Conservation (phyloP, 2,888 invertebrate genomes). For the Epinotia nisella region DNA sequence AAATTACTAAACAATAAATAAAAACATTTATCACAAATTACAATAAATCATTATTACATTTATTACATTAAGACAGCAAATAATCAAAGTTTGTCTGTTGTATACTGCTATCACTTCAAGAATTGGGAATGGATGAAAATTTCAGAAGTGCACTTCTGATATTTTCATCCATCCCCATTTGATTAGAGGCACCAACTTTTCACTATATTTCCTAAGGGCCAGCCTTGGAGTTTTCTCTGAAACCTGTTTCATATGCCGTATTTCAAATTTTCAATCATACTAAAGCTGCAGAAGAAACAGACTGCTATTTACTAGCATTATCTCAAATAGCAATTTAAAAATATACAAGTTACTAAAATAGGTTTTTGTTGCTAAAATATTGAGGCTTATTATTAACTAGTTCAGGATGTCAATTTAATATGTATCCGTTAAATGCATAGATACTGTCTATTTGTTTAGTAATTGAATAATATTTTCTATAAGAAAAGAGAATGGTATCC, state of each 20-base stretch:
- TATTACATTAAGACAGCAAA: no score
- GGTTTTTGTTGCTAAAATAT: background rate
- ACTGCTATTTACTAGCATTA: background rate
- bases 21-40: background rate
- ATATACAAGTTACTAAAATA: background rate
- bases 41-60: background rate
- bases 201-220: background rate
- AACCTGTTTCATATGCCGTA: background rate
- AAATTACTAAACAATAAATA: slow-evolving; percentile 2
- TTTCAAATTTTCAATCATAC: background rate
- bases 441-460: background rate
- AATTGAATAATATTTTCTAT: background rate
- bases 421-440: background rate
- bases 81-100: no score
- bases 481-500: slow-evolving; percentile 23
- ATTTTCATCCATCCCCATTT: no score
- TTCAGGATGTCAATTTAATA: background rate
- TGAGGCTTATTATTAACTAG: background rate
- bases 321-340: background rate
- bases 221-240: background rate
- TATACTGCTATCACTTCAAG: background rate
- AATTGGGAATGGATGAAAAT: no score
- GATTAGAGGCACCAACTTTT: background rate
- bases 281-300: no score
- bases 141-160: no score